Evolutionary conservation across 1,140 invertebrate genomes (phyloP).

Genomic region (Pinna nobilis): DNA sequence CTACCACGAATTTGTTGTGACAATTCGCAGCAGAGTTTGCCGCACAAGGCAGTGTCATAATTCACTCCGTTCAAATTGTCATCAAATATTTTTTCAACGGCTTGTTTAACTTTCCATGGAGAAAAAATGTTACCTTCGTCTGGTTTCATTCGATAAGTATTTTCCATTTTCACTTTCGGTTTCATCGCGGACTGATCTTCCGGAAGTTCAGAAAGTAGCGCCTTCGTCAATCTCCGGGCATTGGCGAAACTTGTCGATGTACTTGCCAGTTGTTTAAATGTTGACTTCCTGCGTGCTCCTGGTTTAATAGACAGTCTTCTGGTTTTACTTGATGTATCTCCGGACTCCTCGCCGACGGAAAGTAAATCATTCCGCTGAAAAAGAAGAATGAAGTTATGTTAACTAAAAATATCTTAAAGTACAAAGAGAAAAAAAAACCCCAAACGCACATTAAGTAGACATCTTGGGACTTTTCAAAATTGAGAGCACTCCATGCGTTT

Average conservation of each 20-base stretch:
- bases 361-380: too few species aligned
- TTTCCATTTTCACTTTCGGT: conserved; percentile 48
- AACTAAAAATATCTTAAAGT: too few species aligned
- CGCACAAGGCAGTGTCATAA: conserved; percentile 39
- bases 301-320: conserved; percentile 14
- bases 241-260: not conserved
- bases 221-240: conserved; percentile 39
- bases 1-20: conserved; percentile 48
- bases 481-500: too few species aligned
- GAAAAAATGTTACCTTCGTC: conserved; percentile 42
- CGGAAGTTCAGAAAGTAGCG: conserved; percentile 20
- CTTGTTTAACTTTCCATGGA: conserved; percentile 29
- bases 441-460: too few species aligned
- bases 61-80: conserved; percentile 30
- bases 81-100: conserved; percentile 28
- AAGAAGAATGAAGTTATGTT: too few species aligned
- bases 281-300: conserved; percentile 18
- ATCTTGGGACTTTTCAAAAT: too few species aligned
- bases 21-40: conserved; percentile 31
- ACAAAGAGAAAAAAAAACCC: too few species aligned
- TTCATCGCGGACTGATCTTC: conserved; percentile 31
- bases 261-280: conserved; percentile 23
- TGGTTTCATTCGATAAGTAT: conserved; percentile 57
- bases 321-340: too few species aligned
- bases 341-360: too few species aligned